Base-by-base conservation (phyloP, 2,797 vertebrate genomes). In the Bryconaethiops microstoma region DNA sequence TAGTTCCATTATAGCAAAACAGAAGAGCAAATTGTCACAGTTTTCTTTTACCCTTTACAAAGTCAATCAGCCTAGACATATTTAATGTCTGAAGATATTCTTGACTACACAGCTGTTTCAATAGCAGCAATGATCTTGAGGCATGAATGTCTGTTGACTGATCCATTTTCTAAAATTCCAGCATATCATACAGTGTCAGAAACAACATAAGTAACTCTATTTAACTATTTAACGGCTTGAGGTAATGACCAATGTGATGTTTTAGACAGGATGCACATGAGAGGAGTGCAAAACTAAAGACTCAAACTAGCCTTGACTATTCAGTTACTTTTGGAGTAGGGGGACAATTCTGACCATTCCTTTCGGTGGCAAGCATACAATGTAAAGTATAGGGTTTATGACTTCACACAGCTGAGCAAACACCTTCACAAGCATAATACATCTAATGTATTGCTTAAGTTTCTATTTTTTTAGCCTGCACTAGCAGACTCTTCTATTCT, bases 391-490 rank as follows among this genome's bases (percentile, higher is more conserved):
- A 39, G 55, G 68, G 52, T 64, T 67, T 50, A 83, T 42, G 17
- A 67, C 17, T 80, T 29, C 60, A 50, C 74, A 73, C 82, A 69
- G 75, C 35, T 14, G n/a, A 80, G 60, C 35, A 42, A 42, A 59
- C 8, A 1, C 29, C 17, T 57, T 42, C 35, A 54, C 29, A 42
- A 42, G 17, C 52, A 12, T 69, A 69, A 55, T 39, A 73, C 16
- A 39, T 74, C 9, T 42, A 6, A 57, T 35, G 3, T 21, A 35
- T 72, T 72, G 70, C 70, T 73, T 14, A 19, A 55, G 14, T 72
- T 57, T 57, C 23, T 39, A 10, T 60, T 50, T 62, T 63, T 40
- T 39, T 50, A 40, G 52, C 52, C 9, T n/a, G 29, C 16, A n/a
- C 29, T 14, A 74, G 52, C 55, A 40, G 19, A 59, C 54, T 40